Conservation (phyloP, 2,888 invertebrate genomes). For the Aspidiotus rigidus region DNA sequence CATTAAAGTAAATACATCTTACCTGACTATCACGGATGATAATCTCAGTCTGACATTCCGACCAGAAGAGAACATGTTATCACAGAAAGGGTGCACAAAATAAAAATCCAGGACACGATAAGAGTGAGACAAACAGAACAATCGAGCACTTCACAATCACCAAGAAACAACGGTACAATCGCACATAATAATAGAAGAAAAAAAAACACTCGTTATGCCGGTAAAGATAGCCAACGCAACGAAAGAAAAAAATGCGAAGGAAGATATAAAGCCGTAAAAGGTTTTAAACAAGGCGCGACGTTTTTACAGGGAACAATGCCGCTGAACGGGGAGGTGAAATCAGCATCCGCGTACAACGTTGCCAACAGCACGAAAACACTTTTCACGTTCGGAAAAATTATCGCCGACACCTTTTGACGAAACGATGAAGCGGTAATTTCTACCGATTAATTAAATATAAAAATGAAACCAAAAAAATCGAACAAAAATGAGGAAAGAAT, state of each 20-base stretch:
- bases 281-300: conserved; percentile 29
- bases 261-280: conserved; percentile 28
- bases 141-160: not conserved
- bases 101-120: not conserved
- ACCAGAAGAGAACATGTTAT: not conserved
- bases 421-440: too few species aligned
- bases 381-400: conserved; percentile 3
- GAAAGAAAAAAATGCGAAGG: conserved; percentile 8
- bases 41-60: not conserved
- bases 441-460: not conserved
- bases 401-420: not conserved
- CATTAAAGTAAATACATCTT: not conserved
- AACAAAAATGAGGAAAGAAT: not conserved
- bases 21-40: not conserved
- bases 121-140: not conserved
- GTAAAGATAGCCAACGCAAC: conserved; percentile 16
- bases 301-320: conserved; percentile 14
- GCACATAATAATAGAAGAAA: conserved; percentile 20
- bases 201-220: conserved; percentile 28
- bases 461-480: not conserved
- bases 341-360: conserved; percentile 26
- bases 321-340: conserved; percentile 15
- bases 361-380: conserved; percentile 15
- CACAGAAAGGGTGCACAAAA: too few species aligned
- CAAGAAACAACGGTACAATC: not conserved